These are phyloP conservation scores for Melanotaenia parkinsoni DNA, from an alignment of 2,797 vertebrate species.

Conservation along the genomic window DNA sequence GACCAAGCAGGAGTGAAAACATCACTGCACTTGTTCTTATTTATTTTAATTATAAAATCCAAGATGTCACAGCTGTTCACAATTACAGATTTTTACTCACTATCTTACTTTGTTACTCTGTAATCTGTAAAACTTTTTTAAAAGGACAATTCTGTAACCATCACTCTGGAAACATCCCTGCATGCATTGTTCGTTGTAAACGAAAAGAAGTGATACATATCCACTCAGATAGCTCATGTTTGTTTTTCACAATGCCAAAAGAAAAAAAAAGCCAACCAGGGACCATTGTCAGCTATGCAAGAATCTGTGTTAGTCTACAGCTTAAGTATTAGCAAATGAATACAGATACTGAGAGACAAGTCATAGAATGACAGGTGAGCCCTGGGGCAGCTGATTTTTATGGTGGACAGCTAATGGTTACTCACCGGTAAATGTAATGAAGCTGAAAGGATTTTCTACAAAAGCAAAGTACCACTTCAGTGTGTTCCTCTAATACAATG, in stretches of 20 bases:
- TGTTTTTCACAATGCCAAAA: conserved; percentile 18
- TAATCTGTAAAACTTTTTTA: neutral
- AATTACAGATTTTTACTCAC: neutral
- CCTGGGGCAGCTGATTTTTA: conserved; percentile 50
- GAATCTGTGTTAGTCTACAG: conserved; percentile 36
- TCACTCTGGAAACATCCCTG: neutral
- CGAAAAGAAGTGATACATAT: neutral
- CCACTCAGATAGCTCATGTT: conserved; percentile 6
- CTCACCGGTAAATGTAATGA: conserved; percentile 66
- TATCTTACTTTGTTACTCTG: neutral
- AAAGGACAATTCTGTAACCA: neutral
- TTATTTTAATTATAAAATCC: neutral
- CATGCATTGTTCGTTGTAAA: neutral
- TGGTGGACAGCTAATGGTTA: conserved; percentile 66
- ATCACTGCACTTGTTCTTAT: neutral
- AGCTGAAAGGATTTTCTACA: conserved; percentile 59
- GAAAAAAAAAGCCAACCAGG: conserved; percentile 18
- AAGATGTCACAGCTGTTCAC: neutral
- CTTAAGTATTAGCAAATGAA: conserved; percentile 61
- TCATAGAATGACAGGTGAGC: conserved; percentile 24
- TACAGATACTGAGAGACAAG: conserved; percentile 41
- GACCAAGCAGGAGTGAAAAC: conserved; percentile 23
- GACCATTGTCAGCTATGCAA: conserved; percentile 17
- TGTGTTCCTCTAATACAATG: conserved; percentile 39
- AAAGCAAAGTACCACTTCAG: conserved; percentile 58